Evolutionary conservation across 35 echinoderm and acorn worm genomes (phyloP).

Genomic region (Anneissia japonica): DNA sequence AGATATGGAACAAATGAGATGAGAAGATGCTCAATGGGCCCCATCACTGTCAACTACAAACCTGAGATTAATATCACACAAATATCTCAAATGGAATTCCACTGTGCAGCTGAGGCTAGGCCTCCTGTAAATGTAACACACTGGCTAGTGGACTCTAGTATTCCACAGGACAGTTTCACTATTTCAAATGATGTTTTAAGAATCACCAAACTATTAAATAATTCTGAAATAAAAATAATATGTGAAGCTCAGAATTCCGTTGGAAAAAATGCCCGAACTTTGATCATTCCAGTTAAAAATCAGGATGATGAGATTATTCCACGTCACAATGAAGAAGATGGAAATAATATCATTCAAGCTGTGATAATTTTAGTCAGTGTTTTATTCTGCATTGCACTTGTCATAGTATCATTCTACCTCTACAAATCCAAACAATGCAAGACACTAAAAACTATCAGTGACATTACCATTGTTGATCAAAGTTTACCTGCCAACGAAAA

Average conservation of each 20-base stretch:
- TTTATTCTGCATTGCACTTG: too few relatives aligned
- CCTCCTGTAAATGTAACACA: neutral
- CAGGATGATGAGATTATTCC: too few relatives aligned
- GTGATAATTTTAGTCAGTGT: too few relatives aligned
- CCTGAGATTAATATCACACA: neutral
- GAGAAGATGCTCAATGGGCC: neutral
- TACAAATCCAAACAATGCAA: too few relatives aligned
- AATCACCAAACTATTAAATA: neutral
- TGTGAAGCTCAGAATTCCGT: neutral
- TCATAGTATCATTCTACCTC: too few relatives aligned
- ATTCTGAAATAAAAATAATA: neutral
- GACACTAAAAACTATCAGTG: too few relatives aligned
- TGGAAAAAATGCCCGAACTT: neutral
- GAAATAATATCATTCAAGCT: too few relatives aligned
- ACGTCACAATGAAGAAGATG: too few relatives aligned
- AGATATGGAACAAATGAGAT: neutral
- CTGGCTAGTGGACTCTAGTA: neutral
- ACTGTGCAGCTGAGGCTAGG: neutral
- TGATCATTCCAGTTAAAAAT: too few relatives aligned
- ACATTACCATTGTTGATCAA: too few relatives aligned
- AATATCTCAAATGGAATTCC: neutral
- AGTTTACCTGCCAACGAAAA: too few relatives aligned
- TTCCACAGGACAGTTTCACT: neutral
- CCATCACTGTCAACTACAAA: neutral
- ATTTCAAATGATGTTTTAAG: neutral